A percentile compares a stretch with the other conserved stretches of the same genome.
Evolutionary conservation across 2,113 vertebrate genomes (phyloP).

Genomic region (Carlito syrichta): DNA sequence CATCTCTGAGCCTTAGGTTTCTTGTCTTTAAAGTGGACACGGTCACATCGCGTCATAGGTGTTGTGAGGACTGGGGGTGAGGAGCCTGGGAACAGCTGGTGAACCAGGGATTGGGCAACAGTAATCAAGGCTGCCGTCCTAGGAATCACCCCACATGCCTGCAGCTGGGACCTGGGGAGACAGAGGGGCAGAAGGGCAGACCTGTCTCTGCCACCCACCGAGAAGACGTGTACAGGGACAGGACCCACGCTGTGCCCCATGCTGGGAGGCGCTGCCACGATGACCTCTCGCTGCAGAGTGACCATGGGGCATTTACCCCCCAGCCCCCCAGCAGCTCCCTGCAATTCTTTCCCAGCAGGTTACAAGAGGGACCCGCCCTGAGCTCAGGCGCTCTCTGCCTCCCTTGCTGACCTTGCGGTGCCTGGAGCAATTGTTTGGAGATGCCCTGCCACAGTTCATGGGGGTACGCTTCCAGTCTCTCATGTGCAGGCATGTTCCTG

Average conservation of each 20-base stretch:
- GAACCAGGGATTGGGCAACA: background rate
- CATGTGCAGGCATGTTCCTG: accelerated
- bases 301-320: too few species aligned
- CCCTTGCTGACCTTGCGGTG: too few species aligned
- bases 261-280: too few species aligned
- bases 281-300: accelerated
- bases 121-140: accelerated
- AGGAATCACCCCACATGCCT: accelerated
- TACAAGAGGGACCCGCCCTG: too few species aligned
- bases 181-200: accelerated
- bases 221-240: background rate
- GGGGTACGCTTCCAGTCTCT: too few species aligned
- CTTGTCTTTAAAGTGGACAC: background rate
- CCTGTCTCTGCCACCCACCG: background rate
- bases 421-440: too few species aligned
- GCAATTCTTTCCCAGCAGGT: accelerated
- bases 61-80: background rate
- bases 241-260: too few species aligned
- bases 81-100: background rate
- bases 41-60: accelerated
- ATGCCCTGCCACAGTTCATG: too few species aligned
- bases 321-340: accelerated
- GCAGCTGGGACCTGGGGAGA: accelerated
- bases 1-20: background rate
- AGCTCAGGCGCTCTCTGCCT: too few species aligned